phyloP scores from a whole-genome alignment of 1,140 invertebrate species.

The Tetragnatha versicolor region DNA sequence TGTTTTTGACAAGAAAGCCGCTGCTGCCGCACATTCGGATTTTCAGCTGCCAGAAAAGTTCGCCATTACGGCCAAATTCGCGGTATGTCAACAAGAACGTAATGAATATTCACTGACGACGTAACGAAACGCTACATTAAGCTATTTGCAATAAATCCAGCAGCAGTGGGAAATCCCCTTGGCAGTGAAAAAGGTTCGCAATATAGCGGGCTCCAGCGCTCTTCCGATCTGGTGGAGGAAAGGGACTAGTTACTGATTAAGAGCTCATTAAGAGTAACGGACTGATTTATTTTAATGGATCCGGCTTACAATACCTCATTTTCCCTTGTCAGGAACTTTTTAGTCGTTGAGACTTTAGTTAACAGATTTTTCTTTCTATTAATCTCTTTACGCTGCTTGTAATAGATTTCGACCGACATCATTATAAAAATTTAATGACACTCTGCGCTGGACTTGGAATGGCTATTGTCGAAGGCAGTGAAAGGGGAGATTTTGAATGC shows the following conservation, averaged over 20 bases:
- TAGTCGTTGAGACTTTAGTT: slow-evolving; percentile 10
- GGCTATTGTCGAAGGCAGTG: background rate
- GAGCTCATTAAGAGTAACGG: slow-evolving; percentile 31
- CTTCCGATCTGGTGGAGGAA: background rate
- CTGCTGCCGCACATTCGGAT: too few species aligned
- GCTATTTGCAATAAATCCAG: too few species aligned
- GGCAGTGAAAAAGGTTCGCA: background rate
- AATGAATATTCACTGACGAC: too few species aligned
- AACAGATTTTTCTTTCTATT: slow-evolving; percentile 5
- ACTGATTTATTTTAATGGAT: slow-evolving; percentile 46
- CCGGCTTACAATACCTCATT: slow-evolving; percentile 36
- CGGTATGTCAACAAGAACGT: too few species aligned
- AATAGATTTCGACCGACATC: slow-evolving; percentile 5
- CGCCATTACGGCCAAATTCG: too few species aligned
- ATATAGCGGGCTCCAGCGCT: background rate
- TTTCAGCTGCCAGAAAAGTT: too few species aligned
- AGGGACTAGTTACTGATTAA: slow-evolving; percentile 1
- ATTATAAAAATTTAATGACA: slow-evolving; percentile 49
- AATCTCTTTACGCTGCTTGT: slow-evolving; percentile 13
- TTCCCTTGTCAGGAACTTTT: slow-evolving; percentile 27
- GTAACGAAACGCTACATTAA: too few species aligned
- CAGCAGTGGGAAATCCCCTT: too few species aligned
- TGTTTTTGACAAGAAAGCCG: too few species aligned
- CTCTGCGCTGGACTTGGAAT: slow-evolving; percentile 11
- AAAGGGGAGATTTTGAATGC: background rate